phyloP scores from a whole-genome alignment of 2,113 vertebrate species.

The Ellobius talpinus region DNA sequence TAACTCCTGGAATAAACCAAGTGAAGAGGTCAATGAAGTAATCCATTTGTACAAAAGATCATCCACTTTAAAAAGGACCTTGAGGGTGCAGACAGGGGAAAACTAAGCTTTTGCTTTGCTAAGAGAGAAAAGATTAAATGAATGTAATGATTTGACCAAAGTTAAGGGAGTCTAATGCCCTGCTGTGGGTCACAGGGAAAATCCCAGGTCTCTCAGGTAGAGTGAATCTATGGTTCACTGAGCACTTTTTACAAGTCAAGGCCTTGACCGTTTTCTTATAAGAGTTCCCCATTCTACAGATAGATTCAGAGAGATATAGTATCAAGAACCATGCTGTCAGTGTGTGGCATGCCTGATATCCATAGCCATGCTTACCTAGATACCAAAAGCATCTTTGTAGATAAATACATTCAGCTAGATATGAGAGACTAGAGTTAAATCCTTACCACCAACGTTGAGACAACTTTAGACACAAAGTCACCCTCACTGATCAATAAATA shows the following conservation, averaged over 20 bases:
- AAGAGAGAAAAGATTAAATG: conserved; percentile 44
- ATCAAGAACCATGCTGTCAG: background rate
- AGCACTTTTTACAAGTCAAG: background rate
- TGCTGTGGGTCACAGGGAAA: background rate
- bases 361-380: background rate
- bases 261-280: background rate
- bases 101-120: conserved; percentile 46
- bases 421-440: background rate
- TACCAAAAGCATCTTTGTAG: background rate
- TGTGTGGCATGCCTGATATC: background rate
- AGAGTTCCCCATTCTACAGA: background rate
- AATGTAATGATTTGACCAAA: background rate
- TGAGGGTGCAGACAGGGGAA: background rate
- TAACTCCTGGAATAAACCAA: background rate
- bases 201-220: background rate
- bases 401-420: background rate
- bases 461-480: background rate
- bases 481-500: background rate
- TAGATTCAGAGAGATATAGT: background rate
- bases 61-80: background rate
- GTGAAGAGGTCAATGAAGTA: background rate
- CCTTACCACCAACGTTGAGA: background rate
- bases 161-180: background rate
- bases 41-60: background rate
- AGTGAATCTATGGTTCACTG: background rate